A percentile compares a stretch with the other conserved stretches of the same genome.
Conservation (phyloP, 2,797 vertebrate genomes). For the Centroberyx gerrardi region DNA sequence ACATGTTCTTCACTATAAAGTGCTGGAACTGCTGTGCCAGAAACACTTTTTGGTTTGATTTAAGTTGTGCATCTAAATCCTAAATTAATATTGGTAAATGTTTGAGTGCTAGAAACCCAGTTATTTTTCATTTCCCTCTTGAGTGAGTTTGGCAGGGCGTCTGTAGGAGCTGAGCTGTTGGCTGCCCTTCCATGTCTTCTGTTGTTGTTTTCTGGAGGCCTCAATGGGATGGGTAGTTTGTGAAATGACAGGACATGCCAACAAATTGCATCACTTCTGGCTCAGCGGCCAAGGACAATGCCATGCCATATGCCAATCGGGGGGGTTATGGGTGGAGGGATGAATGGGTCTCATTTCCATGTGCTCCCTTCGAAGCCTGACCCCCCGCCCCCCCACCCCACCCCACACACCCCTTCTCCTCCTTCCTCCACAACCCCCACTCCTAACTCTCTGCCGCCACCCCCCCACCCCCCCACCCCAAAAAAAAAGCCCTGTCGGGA, state of each 20-base stretch:
- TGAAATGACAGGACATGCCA: slow-evolving; percentile 97
- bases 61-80: background rate
- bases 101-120: slow-evolving; percentile 38
- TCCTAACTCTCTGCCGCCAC: slow-evolving; percentile 47
- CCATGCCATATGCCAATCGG: slow-evolving; percentile 93
- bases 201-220: slow-evolving; percentile 90
- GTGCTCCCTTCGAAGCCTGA: slow-evolving; percentile 69
- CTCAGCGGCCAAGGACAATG: slow-evolving; percentile 93
- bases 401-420: slow-evolving; percentile 78
- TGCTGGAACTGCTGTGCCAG: background rate
- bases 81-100: slow-evolving; percentile 34
- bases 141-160: slow-evolving; percentile 57
- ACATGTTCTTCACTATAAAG: background rate
- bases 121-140: slow-evolving; percentile 57
- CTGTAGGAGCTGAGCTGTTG: slow-evolving; percentile 81
- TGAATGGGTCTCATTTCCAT: slow-evolving; percentile 95
- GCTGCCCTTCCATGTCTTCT: slow-evolving; percentile 90
- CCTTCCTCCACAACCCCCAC: slow-evolving; percentile 68
- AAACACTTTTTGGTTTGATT: background rate
- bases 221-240: slow-evolving; percentile 93
- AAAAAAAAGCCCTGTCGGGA: slow-evolving; percentile 83
- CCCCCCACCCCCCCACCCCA: slow-evolving; percentile 80
- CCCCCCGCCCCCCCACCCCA: slow-evolving; percentile 81
- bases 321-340: slow-evolving; percentile 84
- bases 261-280: slow-evolving; percentile 99